Evolutionary conservation across 2,797 vertebrate species (phyloP), one percentile per base, ranked within the genome.

Genomic region (Heteromormyrus szaboi): DNA sequence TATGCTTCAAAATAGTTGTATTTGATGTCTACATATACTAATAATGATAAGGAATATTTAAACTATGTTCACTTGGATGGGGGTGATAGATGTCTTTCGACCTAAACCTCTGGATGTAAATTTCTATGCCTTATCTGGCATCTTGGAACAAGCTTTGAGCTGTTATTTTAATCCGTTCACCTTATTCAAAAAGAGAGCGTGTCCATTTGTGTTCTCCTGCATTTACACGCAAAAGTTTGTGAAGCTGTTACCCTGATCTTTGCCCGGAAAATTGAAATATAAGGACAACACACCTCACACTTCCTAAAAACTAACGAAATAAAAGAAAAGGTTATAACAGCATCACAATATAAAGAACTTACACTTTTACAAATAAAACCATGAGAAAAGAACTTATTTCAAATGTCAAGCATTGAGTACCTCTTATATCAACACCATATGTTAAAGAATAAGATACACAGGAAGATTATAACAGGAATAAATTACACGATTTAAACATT

Each of bases 401-500:
- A 96, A 97, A 97, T 97, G 96, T 97, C 96, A 96, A 99, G 96
- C 97, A 97, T 96, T 97, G 97, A 97, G 96, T 97, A 97, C 95
- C 95, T 93, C 97, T 96, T 94, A 97, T 98, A 98, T 96, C 96
- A 97, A 99, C 97, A 99, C 96, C 97, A 96, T 97, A 97, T 97
- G 97, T 97, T 98, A 98, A 98, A 97, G 97, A 97, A 98, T 97
- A 97, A 96, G 96, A 96, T 97, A 97, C 97, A 98, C 97, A 96
- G 96, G 97, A 97, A 96, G 95, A 96, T 97, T 97, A 97, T 96
- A 97, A 97, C 95, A 97, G 95, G 97, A 97, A 97, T 97, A 97
- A 98, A 98, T 98, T 97, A 99, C 98, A 98, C 96, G 95, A 95
- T 94, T 95, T 95, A 91, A 96, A 95, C 95, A 93, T 94, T 94